These are phyloP conservation scores for Pachyrhynchus sulphureomaculatus DNA, from an alignment of 1,140 invertebrate species.

Conservation along the genomic window DNA sequence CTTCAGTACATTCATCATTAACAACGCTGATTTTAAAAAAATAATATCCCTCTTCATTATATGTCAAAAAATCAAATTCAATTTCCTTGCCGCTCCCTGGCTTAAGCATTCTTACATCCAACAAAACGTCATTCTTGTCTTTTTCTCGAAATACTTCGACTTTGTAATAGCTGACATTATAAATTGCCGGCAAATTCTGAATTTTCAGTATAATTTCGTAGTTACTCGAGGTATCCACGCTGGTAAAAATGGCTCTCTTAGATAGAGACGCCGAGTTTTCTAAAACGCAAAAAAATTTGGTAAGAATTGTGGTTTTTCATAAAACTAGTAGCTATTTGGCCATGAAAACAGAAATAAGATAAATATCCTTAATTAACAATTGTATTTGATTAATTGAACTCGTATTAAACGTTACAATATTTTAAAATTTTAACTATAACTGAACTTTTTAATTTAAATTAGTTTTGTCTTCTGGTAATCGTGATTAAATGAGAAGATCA, in stretches of 20 bases:
- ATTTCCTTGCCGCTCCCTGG: not conserved
- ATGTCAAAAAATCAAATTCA: conserved; percentile 34
- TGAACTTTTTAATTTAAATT: too few species aligned
- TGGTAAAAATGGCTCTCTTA: conserved; percentile 5
- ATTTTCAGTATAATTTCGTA: conserved; percentile 27
- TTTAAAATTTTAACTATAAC: too few species aligned
- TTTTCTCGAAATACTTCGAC: conserved; percentile 35
- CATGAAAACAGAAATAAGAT: not conserved
- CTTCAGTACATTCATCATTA: conserved; percentile 28
- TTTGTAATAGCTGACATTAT: conserved; percentile 35
- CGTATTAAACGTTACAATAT: too few species aligned
- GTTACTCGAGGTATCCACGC: conserved; percentile 17
- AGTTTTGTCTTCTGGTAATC: too few species aligned
- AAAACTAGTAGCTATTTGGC: too few species aligned
- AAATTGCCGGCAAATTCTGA: conserved; percentile 27
- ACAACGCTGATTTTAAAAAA: conserved; percentile 36
- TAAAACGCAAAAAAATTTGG: conserved; percentile 19
- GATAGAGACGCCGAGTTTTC: conserved; percentile 1
- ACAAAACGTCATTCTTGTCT: conserved; percentile 21
- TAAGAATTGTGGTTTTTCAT: too few species aligned
- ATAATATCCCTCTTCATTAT: conserved; percentile 39
- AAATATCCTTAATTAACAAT: not conserved
- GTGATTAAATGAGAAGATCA: too few species aligned
- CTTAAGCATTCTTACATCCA: conserved; percentile 34
- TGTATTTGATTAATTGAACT: too few species aligned